phyloP scores from a whole-genome alignment of 2,888 invertebrate genomes.

The Drosophila helvetica region DNA sequence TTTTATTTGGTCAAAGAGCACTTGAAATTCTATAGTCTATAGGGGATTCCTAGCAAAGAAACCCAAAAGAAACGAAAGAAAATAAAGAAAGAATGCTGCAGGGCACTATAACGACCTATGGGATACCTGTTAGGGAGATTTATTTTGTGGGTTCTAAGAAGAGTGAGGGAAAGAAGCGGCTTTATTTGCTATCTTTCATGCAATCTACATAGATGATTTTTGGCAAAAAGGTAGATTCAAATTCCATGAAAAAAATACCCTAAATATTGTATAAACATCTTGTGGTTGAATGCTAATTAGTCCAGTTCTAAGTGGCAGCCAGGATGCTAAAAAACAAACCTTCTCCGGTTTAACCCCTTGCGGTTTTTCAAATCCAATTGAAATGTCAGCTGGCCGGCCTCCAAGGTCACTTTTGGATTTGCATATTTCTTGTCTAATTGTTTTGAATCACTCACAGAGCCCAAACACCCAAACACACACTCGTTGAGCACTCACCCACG shows the following conservation, averaged over 20 bases:
- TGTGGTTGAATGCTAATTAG: conserved; percentile 46
- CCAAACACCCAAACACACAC: conserved; percentile 26
- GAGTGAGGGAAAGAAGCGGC: not conserved
- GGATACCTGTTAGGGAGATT: not conserved
- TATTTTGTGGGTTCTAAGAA: not conserved
- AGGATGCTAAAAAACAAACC: not conserved
- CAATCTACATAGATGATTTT: not conserved
- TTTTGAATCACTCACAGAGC: conserved; percentile 58
- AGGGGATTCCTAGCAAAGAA: not conserved
- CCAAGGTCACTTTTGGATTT: conserved; percentile 25
- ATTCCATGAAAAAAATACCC: not conserved
- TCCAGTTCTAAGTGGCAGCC: not conserved
- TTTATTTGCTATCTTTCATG: not conserved
- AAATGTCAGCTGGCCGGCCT: not conserved
- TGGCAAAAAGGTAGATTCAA: too few species aligned
- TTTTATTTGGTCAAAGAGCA: conserved; percentile 1
- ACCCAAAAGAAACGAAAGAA: not conserved
- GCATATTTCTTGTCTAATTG: conserved; percentile 51
- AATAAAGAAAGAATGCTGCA: not conserved
- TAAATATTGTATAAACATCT: conserved; percentile 33
- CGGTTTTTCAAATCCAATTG: conserved; percentile 8
- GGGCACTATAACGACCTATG: not conserved
- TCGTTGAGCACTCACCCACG: conserved; percentile 3
- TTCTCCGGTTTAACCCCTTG: not conserved
- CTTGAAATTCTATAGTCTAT: not conserved